A percentile compares a stretch with the other conserved stretches of the same genome.
phyloP scores from a whole-genome alignment of 2,113 vertebrate genomes.

The Todiramphus saurophagus region DNA sequence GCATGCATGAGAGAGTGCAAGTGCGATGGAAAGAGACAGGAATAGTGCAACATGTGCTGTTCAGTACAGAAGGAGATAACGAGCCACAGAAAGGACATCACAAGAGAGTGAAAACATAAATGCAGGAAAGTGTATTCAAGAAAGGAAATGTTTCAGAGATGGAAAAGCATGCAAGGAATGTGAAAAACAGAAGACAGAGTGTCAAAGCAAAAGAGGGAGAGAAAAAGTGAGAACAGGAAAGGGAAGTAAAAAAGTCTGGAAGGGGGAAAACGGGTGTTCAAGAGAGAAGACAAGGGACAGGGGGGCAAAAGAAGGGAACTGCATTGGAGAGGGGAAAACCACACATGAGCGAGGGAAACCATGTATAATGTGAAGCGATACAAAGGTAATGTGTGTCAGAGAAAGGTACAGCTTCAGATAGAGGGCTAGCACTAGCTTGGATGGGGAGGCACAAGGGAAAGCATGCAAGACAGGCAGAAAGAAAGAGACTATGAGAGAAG shows the following conservation, averaged over 20 bases:
- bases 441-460: background rate
- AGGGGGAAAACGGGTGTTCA: background rate
- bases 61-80: background rate
- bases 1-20: rapidly evolving
- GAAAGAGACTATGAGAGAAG: background rate
- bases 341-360: background rate
- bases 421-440: too few species aligned
- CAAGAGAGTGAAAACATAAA: background rate
- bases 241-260: background rate
- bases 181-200: background rate
- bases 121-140: background rate
- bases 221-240: background rate
- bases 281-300: background rate
- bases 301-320: background rate
- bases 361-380: background rate
- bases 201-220: background rate
- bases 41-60: rapidly evolving
- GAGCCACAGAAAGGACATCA: background rate
- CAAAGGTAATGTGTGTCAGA: background rate
- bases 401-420: background rate
- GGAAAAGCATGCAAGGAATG: background rate
- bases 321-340: background rate
- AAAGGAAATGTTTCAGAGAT: background rate
- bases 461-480: background rate
- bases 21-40: background rate